Percentiles rank a stretch among this genome's conserved stretches.
phyloP scores from a whole-genome alignment of 2,113 vertebrate species.

The Tylochromis polylepis region DNA sequence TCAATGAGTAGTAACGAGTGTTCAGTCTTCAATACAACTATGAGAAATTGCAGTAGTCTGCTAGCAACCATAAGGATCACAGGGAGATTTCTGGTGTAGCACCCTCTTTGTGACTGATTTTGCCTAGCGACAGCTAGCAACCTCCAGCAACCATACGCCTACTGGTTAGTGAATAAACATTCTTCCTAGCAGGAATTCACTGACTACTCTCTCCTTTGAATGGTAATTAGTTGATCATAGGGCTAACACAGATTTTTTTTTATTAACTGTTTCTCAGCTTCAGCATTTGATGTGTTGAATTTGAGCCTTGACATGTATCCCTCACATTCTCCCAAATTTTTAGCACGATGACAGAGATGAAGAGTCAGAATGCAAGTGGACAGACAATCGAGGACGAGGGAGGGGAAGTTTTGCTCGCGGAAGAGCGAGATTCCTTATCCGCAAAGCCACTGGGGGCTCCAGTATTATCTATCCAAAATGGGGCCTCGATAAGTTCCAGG shows the following conservation, averaged over 20 bases:
- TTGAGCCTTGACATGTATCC: background rate
- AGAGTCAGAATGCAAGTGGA: constrained; percentile 81
- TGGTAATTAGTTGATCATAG: background rate
- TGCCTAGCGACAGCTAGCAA: background rate
- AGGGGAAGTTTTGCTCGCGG: constrained; percentile 79
- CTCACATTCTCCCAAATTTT: background rate
- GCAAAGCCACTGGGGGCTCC: constrained; percentile 74
- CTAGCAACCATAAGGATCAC: background rate
- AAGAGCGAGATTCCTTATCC: constrained; percentile 87
- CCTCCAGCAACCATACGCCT: background rate
- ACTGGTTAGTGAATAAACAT: background rate
- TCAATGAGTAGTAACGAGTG: accelerated
- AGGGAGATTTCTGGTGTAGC: background rate
- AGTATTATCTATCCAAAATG: constrained; percentile 78
- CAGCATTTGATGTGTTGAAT: background rate
- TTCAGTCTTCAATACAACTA: background rate
- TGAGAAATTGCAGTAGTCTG: background rate
- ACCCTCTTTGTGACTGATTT: background rate
- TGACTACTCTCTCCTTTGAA: background rate
- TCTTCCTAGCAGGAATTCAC: too few relatives aligned
- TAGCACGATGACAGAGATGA: constrained; percentile 90
- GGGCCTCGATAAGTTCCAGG: constrained; percentile 88
- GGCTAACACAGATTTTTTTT: background rate
- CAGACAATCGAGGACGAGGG: constrained; percentile 75
- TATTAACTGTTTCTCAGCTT: background rate